Percentiles rank a stretch among this genome's conserved stretches.
Evolutionary conservation across 2,888 invertebrate genomes (phyloP).

Genomic region (Orthosia incerta): DNA sequence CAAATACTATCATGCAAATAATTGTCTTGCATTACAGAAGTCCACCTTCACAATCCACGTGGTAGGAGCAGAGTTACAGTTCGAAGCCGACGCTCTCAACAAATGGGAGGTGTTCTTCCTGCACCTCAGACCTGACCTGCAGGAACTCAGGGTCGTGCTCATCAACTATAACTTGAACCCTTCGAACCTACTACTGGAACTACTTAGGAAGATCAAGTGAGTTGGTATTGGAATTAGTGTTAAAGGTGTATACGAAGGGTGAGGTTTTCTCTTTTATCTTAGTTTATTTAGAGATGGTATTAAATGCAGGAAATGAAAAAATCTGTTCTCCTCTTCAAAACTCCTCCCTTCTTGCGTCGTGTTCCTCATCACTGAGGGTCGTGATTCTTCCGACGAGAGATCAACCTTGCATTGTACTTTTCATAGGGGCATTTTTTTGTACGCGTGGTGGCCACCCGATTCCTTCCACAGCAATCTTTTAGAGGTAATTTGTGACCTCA

Average conservation of each 20-base stretch:
- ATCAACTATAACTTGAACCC: conserved; percentile 93
- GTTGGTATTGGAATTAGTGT: conserved; percentile 34
- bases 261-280: too few relatives aligned
- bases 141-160: conserved; percentile 91
- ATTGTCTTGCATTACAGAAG: conserved; percentile 70
- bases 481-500: too few relatives aligned
- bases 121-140: conserved; percentile 91
- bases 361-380: too few relatives aligned
- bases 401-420: too few relatives aligned
- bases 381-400: too few relatives aligned
- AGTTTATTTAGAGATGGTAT: too few relatives aligned
- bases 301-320: too few relatives aligned
- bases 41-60: conserved; percentile 87
- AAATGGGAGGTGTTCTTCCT: conserved; percentile 94
- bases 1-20: neutral
- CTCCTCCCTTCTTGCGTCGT: too few relatives aligned
- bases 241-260: neutral
- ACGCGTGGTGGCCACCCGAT: too few relatives aligned
- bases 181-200: conserved; percentile 89
- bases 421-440: too few relatives aligned
- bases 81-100: conserved; percentile 92
- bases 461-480: too few relatives aligned
- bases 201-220: conserved; percentile 91
- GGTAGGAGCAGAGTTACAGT: conserved; percentile 93
- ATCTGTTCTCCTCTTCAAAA: too few relatives aligned